Base-by-base conservation (phyloP, 2,797 vertebrate species). In the Pachyuromys duprasi region DNA sequence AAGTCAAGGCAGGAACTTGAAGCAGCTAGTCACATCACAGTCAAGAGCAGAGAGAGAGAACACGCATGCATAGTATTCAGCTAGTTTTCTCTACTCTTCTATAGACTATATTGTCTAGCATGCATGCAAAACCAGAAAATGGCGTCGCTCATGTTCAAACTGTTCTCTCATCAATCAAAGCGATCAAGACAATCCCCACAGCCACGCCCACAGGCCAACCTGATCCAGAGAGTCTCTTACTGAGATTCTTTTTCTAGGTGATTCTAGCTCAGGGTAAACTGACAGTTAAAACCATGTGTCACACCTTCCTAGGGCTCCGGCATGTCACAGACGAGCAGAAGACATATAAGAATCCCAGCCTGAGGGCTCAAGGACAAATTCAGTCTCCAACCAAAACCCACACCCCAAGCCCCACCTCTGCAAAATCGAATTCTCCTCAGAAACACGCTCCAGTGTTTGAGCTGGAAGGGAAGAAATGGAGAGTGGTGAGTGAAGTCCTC, bases 391-490 rank as follows among this genome's bases (percentile, higher is more conserved):
- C 97, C 93, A 99, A 99, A 98, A 98, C 90, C 94, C 98, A 98
- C 93, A 97, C 97, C 57, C 67, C 97, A 0, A 97, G 96, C 81
- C 96, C 98, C 67, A 97, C 98, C 0, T 96, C 98, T 70, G 98
- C 98, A 78, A 97, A 90, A 49, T 97, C 97, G 24, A 91, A 97
- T 17, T 96, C 97, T 0, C 98, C 98, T 31, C 98, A 98, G 97
- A 99, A 98, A 88, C 99, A 98, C 74, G 39, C 97, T 36, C 99
- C 99, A 17, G 95, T 99, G 96, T 97, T 99, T 86, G 99, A 99
- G 98, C 98, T 99, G 96, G 99, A 99, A 95, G 99, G 99, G 86
- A 99, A 99, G 98, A 99, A 99, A 96, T 99, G 99, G 99, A 99
- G 99, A 98, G 99, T 99, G 99, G 99, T 99, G 98, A 70, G 99